A percentile compares a stretch with the other conserved stretches of the same genome.
Conservation (phyloP, 2,888 invertebrate genomes). For the Galerucella nymphaeae region DNA sequence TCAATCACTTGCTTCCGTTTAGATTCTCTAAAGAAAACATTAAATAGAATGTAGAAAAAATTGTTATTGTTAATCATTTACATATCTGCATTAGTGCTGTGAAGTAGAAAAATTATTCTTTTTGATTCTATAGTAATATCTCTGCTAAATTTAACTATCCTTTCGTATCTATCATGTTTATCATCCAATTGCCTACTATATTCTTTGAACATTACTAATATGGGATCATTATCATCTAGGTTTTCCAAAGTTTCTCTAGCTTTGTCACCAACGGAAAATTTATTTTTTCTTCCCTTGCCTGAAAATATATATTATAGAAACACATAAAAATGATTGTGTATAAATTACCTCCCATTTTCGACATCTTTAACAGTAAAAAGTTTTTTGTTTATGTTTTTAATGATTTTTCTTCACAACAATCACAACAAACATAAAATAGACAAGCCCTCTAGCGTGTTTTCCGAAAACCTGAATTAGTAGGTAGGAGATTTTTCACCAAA, state of each 20-base stretch:
- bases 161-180: constrained; percentile 86
- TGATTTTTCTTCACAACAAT: no score
- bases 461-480: no score
- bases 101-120: constrained; percentile 86
- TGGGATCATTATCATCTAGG: constrained; percentile 67
- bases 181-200: constrained; percentile 76
- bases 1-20: constrained; percentile 68
- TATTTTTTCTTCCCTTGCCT: constrained; percentile 46
- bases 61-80: constrained; percentile 43
- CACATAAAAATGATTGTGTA: background rate
- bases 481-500: no score
- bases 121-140: constrained; percentile 93
- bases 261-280: constrained; percentile 62
- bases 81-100: constrained; percentile 72
- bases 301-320: constrained; percentile 26
- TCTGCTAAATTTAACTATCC: constrained; percentile 82
- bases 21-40: constrained; percentile 64
- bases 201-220: constrained; percentile 73
- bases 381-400: background rate
- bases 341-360: background rate
- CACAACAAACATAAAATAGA: no score
- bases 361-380: background rate
- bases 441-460: no score
- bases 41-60: constrained; percentile 12
- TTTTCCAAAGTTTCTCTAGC: constrained; percentile 64